Conservation (phyloP, 2,888 invertebrate species). For the Chrysomela aeneicollis region DNA sequence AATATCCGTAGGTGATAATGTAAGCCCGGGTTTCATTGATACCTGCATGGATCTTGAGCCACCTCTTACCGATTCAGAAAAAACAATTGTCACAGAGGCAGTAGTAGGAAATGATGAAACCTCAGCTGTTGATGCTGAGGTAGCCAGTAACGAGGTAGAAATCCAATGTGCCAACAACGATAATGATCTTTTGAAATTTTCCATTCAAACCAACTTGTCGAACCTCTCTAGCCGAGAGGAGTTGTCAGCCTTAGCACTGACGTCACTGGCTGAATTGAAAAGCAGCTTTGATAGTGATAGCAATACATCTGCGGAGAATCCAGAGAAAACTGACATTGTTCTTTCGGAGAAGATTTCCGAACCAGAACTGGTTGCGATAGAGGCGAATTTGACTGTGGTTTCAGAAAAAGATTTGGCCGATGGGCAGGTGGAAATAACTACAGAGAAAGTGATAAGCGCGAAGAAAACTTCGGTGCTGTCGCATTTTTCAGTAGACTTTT, state of each 20-base stretch:
- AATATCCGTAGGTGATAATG: not conserved
- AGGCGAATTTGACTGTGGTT: constrained; percentile 68
- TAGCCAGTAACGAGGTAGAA: constrained; percentile 37
- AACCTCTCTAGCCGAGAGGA: constrained; percentile 43
- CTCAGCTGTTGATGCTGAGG: constrained; percentile 17
- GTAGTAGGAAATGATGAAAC: constrained; percentile 4
- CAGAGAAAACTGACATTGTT: constrained; percentile 17
- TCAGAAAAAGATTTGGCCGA: constrained; percentile 59
- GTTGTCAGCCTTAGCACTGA: constrained; percentile 42
- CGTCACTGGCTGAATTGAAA: constrained; percentile 38
- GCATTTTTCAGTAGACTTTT: constrained; percentile 58
- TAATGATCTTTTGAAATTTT: constrained; percentile 42
- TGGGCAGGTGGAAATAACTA: constrained; percentile 65
- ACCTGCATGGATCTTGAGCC: not conserved
- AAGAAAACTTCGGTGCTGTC: constrained; percentile 53
- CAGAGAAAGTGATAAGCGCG: constrained; percentile 52
- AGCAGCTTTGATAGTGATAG: constrained; percentile 27
- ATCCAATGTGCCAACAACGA: constrained; percentile 31
- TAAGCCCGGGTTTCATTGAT: too few relatives aligned
- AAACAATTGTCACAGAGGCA: not conserved
- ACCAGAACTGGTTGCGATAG: constrained; percentile 60
- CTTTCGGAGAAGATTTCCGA: constrained; percentile 33
- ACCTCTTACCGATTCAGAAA: not conserved
- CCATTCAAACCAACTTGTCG: constrained; percentile 50
- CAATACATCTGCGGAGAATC: constrained; percentile 22